Base-by-base conservation (phyloP, 2,888 invertebrate species). In the Hypercompe scribonia region DNA sequence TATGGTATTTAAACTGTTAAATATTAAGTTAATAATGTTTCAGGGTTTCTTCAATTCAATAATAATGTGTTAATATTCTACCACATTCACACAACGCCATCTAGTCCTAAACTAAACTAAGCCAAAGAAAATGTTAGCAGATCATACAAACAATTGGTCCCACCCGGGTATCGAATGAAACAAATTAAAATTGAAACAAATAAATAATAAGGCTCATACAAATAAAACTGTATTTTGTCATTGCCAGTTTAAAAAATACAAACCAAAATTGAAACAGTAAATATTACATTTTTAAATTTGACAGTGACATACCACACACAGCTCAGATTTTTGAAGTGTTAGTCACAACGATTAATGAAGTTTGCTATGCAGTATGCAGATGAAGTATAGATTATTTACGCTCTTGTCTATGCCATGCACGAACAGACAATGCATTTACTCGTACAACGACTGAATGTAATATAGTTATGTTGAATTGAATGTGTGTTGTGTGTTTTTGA, bases 271-370 rank as follows among this genome's bases (percentile, higher is more conserved):
- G 1, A 28, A 28, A 13, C 3, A 0, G 3, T 24, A 28, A 13
- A 28, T 13, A 0, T 10, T 10, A n/a, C 0, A 54, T n/a, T n/a
- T 18, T 31, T 15, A 31, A 31, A 61, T 61, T 61, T 61, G 61
- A 61, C 15, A 18, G 31, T 61, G 15, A 58, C 58, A 28, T 58
- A 58, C 58, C 61, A 18, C 50, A 50, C 1, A 36, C 7, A 31
- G 13, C 34, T 33, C 24, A 72, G 66, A 83, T 84, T 75, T 82
- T 78, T 77, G 67, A 63, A 1, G 64, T 66, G 64, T 84, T 81
- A 85, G 80, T 86, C 86, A 86, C 70, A 67, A 63, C 73, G 80
- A 79, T 78, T 79, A 81, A 80, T 78, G 54, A 72, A 31, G 65
- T 70, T 72, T 75, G 73, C 50, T 73, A 69, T 68, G 71, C 73